Evolutionary conservation across 2,113 vertebrate species (phyloP).

Genomic region (Rissa tridactyla): DNA sequence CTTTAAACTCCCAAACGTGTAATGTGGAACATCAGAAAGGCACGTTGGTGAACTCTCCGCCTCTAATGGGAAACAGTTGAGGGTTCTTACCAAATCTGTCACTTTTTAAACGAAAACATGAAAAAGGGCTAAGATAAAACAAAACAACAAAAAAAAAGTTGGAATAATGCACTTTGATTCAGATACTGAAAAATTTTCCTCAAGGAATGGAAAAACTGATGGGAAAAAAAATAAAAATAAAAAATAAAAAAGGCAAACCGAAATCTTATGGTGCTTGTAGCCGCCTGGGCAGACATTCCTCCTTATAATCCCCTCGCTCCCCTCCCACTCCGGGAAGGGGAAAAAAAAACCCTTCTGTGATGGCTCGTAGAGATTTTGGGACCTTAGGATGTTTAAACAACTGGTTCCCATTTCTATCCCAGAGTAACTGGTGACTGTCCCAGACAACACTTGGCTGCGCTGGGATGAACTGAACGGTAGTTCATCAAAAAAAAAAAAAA

Average conservation of each 20-base stretch:
- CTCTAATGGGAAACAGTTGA: constrained; percentile 74
- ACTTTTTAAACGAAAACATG: constrained; percentile 61
- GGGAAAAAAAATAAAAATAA: neutral
- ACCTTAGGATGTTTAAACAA: constrained; percentile 60
- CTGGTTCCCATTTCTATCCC: constrained; percentile 42
- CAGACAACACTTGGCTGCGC: neutral
- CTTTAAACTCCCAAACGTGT: neutral
- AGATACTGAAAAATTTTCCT: constrained; percentile 69
- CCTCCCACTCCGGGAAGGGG: neutral
- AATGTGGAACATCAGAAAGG: constrained; percentile 58
- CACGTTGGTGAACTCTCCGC: constrained; percentile 21
- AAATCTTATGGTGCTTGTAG: constrained; percentile 42
- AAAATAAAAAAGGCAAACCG: neutral
- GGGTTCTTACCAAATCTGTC: constrained; percentile 33
- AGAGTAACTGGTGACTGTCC: neutral
- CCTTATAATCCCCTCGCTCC: neutral
- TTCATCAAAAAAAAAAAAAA: neutral
- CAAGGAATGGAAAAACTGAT: constrained; percentile 68
- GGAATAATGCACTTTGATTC: constrained; percentile 68
- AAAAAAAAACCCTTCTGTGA: neutral
- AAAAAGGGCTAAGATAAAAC: constrained; percentile 63
- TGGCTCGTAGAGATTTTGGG: constrained; percentile 20
- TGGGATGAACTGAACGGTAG: neutral
- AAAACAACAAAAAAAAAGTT: constrained; percentile 15
- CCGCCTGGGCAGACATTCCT: constrained; percentile 45